A percentile compares a stretch with the other conserved stretches of the same genome.
Evolutionary conservation across 64 coral and sea anemone genomes (phyloP).

Genomic region (Montipora capricornis): DNA sequence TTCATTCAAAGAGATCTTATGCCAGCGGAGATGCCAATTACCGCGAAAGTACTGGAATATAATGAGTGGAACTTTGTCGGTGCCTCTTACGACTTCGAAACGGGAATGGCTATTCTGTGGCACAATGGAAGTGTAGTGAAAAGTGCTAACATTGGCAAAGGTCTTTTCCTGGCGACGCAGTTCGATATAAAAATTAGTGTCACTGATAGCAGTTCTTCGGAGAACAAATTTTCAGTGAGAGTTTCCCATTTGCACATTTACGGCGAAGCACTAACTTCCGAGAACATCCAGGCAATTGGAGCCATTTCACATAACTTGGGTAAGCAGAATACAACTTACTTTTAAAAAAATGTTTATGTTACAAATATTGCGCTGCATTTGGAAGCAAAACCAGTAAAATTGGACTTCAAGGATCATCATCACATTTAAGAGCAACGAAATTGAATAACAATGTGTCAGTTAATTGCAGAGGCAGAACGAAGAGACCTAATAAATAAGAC

Average conservation of each 20-base stretch:
- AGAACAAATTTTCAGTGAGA: constrained; percentile 28
- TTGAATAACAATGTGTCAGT: too few relatives aligned
- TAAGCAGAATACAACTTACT: background rate
- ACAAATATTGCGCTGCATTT: too few relatives aligned
- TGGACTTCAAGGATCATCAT: too few relatives aligned
- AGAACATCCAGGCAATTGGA: constrained; percentile 40
- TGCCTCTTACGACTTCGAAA: constrained; percentile 54
- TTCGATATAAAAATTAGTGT: constrained; percentile 50
- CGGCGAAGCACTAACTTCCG: background rate
- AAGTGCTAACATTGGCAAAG: background rate
- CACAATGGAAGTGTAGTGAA: constrained; percentile 68
- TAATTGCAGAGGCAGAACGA: too few relatives aligned
- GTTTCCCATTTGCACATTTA: constrained; percentile 60
- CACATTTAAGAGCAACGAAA: too few relatives aligned
- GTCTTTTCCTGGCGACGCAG: constrained; percentile 51
- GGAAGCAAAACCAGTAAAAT: too few relatives aligned
- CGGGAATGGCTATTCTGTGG: constrained; percentile 49
- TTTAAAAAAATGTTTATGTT: background rate
- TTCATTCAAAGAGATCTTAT: background rate
- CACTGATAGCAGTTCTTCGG: background rate
- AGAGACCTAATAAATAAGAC: too few relatives aligned
- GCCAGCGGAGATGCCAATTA: background rate
- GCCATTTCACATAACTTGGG: background rate
- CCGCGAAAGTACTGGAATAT: background rate
- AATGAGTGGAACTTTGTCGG: constrained; percentile 77